Evolutionary conservation across 2,113 vertebrate species (phyloP), one percentile per base, ranked within the genome.

Genomic region (Alces alces): DNA sequence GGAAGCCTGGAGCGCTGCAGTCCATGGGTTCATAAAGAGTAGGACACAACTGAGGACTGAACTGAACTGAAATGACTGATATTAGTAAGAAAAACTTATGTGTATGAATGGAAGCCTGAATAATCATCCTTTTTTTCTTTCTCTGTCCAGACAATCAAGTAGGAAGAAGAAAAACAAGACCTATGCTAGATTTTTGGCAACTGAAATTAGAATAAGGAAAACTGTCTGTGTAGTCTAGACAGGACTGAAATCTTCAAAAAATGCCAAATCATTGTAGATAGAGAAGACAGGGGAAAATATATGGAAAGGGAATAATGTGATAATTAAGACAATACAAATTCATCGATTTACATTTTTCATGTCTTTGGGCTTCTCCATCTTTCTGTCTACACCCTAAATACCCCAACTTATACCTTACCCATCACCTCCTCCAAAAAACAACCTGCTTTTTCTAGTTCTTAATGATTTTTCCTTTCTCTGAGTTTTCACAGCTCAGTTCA

Each of bases 81-180:
- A 70, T 66, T 28, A 66, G 86, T 39, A 79, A 96, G 58, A 57
- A 93, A 86, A 97, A 33, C 45, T 93, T 86, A 10, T 60, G 21
- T 79, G 47, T 89, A 30, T 97, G 91, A 97, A 97, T 97, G 87
- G 70, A 80, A 33, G 5, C 30, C 73, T 93, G n/a, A 78, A 25
- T 15, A 89, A 33, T 93, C 33, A n/a, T 86, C 82, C 27, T 76
- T n/a, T 80, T 23, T 66, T 52, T 28, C 27, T 88, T 33, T 30
- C 30, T 58, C 43, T 78, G 50, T 93, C 70, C 54, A 60, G 86
- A 88, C 30, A 96, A 36, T 70, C 9, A 50, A 90, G 45, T 76
- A 76, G 36, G 45, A 89, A 95, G 17, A 55, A 94, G 91, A n/a
- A 96, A 79, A 95, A 60, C 14, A 90, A 54, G 57, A 30, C 13